Evolutionary conservation across 1,140 invertebrate genomes (phyloP), one percentile per base, ranked within the genome.

Genomic region (Reticulitermes speratus): DNA sequence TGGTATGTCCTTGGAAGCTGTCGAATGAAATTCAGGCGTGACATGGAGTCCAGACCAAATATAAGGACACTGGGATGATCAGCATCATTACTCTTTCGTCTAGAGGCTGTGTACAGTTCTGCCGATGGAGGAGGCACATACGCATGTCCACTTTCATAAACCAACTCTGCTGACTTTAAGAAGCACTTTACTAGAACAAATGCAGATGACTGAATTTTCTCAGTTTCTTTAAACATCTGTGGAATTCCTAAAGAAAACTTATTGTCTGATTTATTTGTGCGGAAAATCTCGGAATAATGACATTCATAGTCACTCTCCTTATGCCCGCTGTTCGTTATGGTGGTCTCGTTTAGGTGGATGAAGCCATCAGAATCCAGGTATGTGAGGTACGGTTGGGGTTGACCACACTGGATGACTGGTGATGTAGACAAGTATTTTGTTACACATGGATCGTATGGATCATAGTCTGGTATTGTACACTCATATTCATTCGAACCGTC

Each of bases 41-140:
- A 94, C 48, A 94, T 91, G 0, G 93, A 92, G 89, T 94, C 94
- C 6, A 94, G 88, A 11, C 93, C 93, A 23, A 94, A 87, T 87
- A 93, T 90, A 7, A 93, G 86, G 21, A 94, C 90, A 84, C 88
- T 90, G 16, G 87, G 86, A 14, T 75, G 83, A 44, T 48, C 21
- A 21, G n/a, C 30, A n/a, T 21, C 82, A n/a, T 69, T 3, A 45
- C n/a, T 30, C 52, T 44, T 25, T 30, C 82, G 44, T 45, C 30
- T 32, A 7, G 21, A n/a, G 38, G 38, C 16, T 59, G 55, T n/a
- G 16, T 32, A 55, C 25, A 82, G 44, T 44, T 44, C 85, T n/a
- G 44, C 19, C 16, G 86, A 86, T 86, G 88, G 88, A 1, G 87
- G 65, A 14, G 87, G 87, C 12, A 89, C 88, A n/a, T 88, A 88